Percentiles rank a stretch among this genome's conserved stretches.
phyloP scores from a whole-genome alignment of 2,797 vertebrate species.

The Remorina albescens region DNA sequence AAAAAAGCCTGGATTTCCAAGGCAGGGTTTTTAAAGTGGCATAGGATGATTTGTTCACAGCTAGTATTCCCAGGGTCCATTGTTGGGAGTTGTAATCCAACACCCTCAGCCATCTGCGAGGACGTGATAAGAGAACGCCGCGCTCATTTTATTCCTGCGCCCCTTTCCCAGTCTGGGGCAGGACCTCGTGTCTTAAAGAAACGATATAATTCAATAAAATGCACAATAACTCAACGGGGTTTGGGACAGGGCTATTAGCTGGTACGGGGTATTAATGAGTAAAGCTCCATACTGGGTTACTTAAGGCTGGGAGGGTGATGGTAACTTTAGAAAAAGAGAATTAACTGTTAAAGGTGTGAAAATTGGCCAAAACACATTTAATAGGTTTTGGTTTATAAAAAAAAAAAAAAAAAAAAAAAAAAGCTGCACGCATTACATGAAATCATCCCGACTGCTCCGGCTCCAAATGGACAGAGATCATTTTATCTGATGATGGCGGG shows the following conservation, averaged over 20 bases:
- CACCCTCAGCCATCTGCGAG: constrained; percentile 79
- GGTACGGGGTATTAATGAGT: constrained; percentile 54
- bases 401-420: too few species aligned
- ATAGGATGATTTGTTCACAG: constrained; percentile 82
- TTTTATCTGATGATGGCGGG: constrained; percentile 14
- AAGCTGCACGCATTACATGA: neutral
- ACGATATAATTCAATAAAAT: constrained; percentile 73
- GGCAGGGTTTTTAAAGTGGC: constrained; percentile 60
- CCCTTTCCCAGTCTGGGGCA: constrained; percentile 33
- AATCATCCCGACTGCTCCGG: neutral
- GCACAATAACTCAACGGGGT: constrained; percentile 58
- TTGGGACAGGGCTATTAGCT: constrained; percentile 39
- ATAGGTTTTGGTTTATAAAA: too few species aligned
- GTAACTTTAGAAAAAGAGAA: constrained; percentile 43
- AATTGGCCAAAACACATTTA: neutral
- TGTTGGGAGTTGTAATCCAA: constrained; percentile 80
- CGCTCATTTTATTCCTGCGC: constrained; percentile 70
- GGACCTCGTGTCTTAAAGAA: constrained; percentile 43
- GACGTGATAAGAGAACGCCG: constrained; percentile 80
- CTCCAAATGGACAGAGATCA: constrained; percentile 4
- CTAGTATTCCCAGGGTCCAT: constrained; percentile 79
- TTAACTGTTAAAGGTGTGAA: constrained; percentile 29
- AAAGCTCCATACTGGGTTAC: constrained; percentile 61
- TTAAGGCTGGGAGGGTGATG: constrained; percentile 12
- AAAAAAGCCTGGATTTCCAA: too few species aligned